Evolutionary conservation across 2,113 vertebrate species (phyloP).

Genomic region (Acrocephalus arundinaceus): DNA sequence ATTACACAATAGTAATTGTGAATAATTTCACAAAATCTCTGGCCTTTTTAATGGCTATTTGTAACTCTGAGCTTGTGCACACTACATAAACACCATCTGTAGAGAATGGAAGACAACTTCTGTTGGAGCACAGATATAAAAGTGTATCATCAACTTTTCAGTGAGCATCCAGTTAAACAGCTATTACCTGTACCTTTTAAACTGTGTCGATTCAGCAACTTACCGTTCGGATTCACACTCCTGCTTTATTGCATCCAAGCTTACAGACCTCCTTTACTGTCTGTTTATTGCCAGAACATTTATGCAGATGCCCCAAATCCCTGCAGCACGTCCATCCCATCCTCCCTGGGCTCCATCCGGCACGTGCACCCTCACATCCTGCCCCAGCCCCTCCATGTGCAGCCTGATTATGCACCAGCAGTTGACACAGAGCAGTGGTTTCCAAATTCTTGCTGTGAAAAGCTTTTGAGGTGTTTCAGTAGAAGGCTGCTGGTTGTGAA

Average conservation of each 20-base stretch:
- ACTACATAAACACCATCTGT: conserved; percentile 74
- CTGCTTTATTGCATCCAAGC: neutral
- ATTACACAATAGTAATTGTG: conserved; percentile 66
- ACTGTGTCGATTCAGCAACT: neutral
- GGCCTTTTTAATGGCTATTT: conserved; percentile 65
- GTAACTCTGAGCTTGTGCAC: conserved; percentile 50
- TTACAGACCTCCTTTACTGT: neutral
- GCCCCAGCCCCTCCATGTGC: neutral
- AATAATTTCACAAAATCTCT: conserved; percentile 65
- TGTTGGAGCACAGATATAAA: conserved; percentile 30
- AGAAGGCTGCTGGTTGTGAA: conserved; percentile 57
- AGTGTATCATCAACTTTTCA: neutral
- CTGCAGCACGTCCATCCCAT: neutral
- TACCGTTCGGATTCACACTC: neutral
- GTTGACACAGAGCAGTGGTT: neutral
- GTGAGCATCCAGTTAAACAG: neutral
- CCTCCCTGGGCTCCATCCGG: neutral
- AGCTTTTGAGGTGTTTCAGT: conserved; percentile 7
- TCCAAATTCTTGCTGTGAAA: conserved; percentile 15
- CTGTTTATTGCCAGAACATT: neutral
- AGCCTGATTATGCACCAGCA: neutral
- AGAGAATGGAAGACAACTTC: conserved; percentile 52
- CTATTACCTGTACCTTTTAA: neutral
- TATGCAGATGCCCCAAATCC: rapidly evolving
- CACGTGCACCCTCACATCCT: neutral